Percentiles rank a stretch among this genome's conserved stretches.
Evolutionary conservation across 1,140 invertebrate species (phyloP).

Genomic region (Protaetia brevitarsis): DNA sequence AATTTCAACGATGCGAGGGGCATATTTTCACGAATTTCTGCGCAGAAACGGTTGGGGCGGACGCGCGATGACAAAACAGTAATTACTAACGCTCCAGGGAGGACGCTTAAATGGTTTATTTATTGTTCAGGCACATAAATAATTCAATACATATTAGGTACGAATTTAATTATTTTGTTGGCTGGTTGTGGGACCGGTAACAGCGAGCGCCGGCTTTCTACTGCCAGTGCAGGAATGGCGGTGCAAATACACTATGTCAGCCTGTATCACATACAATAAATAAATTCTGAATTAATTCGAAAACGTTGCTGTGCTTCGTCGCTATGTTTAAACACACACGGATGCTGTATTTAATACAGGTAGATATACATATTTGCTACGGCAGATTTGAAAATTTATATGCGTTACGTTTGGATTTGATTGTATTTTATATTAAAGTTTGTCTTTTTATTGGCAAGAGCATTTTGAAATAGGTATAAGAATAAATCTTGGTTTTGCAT

Average conservation of each 20-base stretch:
- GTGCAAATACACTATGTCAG: background rate
- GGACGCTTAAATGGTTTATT: conserved; percentile 5
- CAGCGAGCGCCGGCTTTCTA: background rate
- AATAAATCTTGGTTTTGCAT: no score
- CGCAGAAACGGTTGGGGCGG: background rate
- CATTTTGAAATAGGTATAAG: no score
- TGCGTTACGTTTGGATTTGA: no score
- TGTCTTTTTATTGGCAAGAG: no score
- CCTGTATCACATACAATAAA: background rate
- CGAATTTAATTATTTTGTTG: conserved; percentile 16
- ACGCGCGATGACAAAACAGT: conserved; percentile 8
- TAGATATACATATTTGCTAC: no score
- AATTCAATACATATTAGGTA: conserved; percentile 16
- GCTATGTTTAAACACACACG: background rate
- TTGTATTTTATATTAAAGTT: no score
- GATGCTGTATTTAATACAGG: no score
- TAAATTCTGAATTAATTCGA: conserved; percentile 12
- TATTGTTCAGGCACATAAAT: conserved; percentile 9
- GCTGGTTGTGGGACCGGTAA: background rate
- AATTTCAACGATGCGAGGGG: conserved; percentile 9
- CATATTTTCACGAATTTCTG: conserved; percentile 13
- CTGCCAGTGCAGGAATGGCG: background rate
- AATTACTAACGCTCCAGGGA: background rate
- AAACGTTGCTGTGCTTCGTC: background rate
- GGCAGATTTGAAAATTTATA: no score